Evolutionary conservation across 2,797 vertebrate genomes (phyloP), one percentile per base, ranked within the genome.

Genomic region (Diceros bicornis): DNA sequence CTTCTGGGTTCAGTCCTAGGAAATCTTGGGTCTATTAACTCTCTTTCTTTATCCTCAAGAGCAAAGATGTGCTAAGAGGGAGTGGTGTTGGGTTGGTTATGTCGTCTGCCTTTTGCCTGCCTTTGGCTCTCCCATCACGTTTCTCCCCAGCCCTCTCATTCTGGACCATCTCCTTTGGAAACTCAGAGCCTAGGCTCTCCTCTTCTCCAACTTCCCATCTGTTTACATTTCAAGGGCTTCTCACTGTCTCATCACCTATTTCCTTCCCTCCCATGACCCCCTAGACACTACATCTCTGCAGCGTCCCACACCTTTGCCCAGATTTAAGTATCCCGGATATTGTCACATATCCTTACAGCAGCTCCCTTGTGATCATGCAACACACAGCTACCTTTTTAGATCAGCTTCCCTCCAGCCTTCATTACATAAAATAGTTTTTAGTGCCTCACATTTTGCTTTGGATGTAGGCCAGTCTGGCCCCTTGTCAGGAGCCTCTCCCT

Each of bases 381-480:
- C 9, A 32, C 20, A 9, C 20, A 59, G 10, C 41, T 91, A 44
- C 41, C 10, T 96, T 95, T 84, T 61, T 20, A 81, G n/a, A n/a
- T 62, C 17, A 61, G 8, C 32, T n/a, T 18, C 21, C 23, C 17
- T 1, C 14, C 27, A 41, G 16, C 16, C 44, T 92, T 94, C n/a
- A 61, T 50, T 29, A 44, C 41, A 41, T 41, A 82, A 9, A 16
- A 37, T 37, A 79, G 41, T 61, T 94, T 89, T 59, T 74, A 37
- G 34, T 74, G 61, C 25, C 52, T 85, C 57, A 7, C 23, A 27
- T 87, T 95, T 89, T 79, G 37, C 68, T 89, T 66, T 85, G 84
- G 77, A 77, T 34, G 7, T 23, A 87, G 79, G 64, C 61, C 44
- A 34, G 2, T 29, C 47, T 83, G 34, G 61, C 8, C 20, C 68